Evolutionary conservation across 92 coral and sea anemone species (phyloP).

Genomic region (Epizoanthus scotinus): DNA sequence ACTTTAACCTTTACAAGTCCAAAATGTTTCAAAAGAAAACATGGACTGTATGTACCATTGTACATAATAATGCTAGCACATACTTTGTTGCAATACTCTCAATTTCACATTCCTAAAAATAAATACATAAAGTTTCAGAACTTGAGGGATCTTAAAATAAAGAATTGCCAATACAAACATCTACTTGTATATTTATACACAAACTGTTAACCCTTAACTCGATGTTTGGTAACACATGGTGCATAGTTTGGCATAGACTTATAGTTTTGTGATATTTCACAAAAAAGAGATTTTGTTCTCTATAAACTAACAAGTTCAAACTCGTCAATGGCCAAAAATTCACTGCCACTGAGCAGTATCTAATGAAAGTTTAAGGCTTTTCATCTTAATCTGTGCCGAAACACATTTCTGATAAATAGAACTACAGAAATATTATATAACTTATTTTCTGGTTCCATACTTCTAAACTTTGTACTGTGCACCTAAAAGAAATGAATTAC

Average conservation of each 20-base stretch:
- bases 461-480: not conserved
- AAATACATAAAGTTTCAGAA: conserved; percentile 9
- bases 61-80: too few species aligned
- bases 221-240: not conserved
- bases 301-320: not conserved
- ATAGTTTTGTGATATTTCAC: not conserved
- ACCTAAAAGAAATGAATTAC: not conserved
- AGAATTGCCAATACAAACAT: not conserved
- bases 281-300: not conserved
- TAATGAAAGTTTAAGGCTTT: not conserved
- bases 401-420: not conserved
- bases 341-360: not conserved
- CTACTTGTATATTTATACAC: not conserved
- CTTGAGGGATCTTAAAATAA: not conserved
- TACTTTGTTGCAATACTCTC: too few species aligned
- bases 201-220: not conserved
- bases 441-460: not conserved
- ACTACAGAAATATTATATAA: not conserved
- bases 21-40: too few species aligned
- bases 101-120: not conserved
- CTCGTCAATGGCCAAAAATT: not conserved
- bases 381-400: not conserved
- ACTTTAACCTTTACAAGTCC: too few species aligned
- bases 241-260: not conserved
- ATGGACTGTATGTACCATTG: too few species aligned